A percentile compares a stretch with the other conserved stretches of the same genome.
These are phyloP conservation scores for Eutrigla gurnardus DNA, from an alignment of 2,797 vertebrate species.

Conservation along the genomic window DNA sequence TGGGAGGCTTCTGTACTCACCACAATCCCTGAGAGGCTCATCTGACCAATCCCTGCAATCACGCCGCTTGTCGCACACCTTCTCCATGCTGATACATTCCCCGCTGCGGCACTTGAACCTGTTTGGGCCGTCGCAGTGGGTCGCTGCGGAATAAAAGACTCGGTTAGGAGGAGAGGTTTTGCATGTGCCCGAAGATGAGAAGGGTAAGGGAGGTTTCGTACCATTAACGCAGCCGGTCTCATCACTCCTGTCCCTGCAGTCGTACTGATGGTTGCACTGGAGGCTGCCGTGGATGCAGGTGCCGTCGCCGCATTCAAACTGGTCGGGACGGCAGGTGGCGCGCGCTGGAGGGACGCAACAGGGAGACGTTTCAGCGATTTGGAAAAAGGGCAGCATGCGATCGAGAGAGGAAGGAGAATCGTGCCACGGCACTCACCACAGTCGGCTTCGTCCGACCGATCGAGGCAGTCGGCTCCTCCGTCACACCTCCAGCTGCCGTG, in stretches of 20 bases:
- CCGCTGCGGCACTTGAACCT: conserved; percentile 89
- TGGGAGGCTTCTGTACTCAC: conserved; percentile 76
- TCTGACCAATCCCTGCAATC: conserved; percentile 94
- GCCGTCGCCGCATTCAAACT: conserved; percentile 89
- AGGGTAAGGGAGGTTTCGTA: conserved; percentile 42
- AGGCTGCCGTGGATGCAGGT: conserved; percentile 89
- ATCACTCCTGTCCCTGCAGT: conserved; percentile 90
- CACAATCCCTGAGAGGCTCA: conserved; percentile 89
- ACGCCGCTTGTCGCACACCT: conserved; percentile 84
- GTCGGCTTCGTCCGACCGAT: conserved; percentile 87
- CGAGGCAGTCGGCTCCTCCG: conserved; percentile 84
- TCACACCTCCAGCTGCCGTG: conserved; percentile 90
- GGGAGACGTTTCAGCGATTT: background rate
- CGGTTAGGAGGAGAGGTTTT: background rate
- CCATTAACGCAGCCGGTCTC: conserved; percentile 89
- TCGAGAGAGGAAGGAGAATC: background rate
- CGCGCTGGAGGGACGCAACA: conserved; percentile 64
- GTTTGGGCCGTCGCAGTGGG: conserved; percentile 82
- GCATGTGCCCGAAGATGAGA: background rate
- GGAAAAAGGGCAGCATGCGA: background rate
- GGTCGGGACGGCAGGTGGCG: conserved; percentile 87
- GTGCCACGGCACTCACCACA: conserved; percentile 81
- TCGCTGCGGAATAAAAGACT: conserved; percentile 71
- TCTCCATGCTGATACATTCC: conserved; percentile 89
- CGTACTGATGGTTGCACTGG: conserved; percentile 87